Evolutionary conservation across 2,888 invertebrate genomes (phyloP), one percentile per base, ranked within the genome.

Genomic region (Drosophila quinaria): DNA sequence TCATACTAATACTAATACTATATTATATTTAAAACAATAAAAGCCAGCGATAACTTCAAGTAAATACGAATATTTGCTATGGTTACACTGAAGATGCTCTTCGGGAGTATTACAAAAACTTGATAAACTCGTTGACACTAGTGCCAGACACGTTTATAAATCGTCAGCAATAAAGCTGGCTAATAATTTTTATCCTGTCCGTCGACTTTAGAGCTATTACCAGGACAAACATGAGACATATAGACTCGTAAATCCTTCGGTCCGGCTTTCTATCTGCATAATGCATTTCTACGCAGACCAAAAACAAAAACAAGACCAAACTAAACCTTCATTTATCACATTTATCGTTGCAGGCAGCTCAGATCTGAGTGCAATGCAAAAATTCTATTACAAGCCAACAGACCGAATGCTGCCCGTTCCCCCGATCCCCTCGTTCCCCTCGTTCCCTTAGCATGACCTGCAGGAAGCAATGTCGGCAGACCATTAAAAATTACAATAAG

Each of bases 401-500:
- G 85, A 70, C 67, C 52, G 64, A 72, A 52, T 42, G 51, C 9
- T 17, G 39, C 11, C 17, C 5, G 39, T 29, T n/a, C 19, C 29
- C 29, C 5, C 5, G 29, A 8, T 2, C 29, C 29, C 29, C 29
- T 29, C 2, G 29, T 2, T 8, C 29, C 29, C 29, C 29, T 29
- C 1, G 29, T 19, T 15, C 22, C n/a, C 31, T 49, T 10, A 1
- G 69, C 63, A 81, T 70, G 74, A 74, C 81, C 77, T 70, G 77
- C 73, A 75, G 71, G 73, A 72, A 64, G 80, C 73, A 79, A 65
- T 49, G 71, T 68, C 73, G 70, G 68, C 78, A 88, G 87, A 88
- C 89, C 87, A 88, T 88, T 85, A 85, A 83, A 85, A 85, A 87
- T 82, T 85, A 87, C 86, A 88, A 82, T 78, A 71, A 58, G 64